Base-by-base conservation (phyloP, 2,888 invertebrate species). In the Drosophila dives region DNA sequence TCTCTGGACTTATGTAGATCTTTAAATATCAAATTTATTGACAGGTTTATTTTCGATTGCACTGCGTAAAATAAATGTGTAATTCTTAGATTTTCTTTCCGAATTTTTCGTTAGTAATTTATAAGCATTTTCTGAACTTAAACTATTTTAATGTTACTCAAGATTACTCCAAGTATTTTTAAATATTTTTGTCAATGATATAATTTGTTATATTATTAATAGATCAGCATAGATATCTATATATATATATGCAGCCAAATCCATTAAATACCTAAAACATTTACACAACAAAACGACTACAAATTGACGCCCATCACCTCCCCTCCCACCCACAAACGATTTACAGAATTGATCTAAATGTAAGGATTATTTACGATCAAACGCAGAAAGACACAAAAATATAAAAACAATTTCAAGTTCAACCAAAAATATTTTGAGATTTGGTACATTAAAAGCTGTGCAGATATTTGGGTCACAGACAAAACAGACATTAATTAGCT, bases 391-490 rank as follows among this genome's bases (percentile, higher is more conserved):
- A 33, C 0, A n/a, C 3, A 33, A 11, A 20, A n/a, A 51, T 20
- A 42, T 6, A 56, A 6, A 17, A 42, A 49, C 12, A 51, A 58
- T 64, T 79, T 78, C 78, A 78, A 78, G 78, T 75, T 78, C 78
- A 78, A n/a, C 59, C 66, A 63, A 53, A 74, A 62, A 7, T 29
- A 17, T 33, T 23, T 15, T 45, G 38, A 55, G 63, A 56, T 56
- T 20, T 29, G 34, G 74, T 50, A 64, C 59, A 75, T 75, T 58
- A 64, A 78, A 77, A 62, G 48, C 55, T 26, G 54, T n/a, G 32
- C 33, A 20, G 33, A 60, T 64, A 69, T 83, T 74, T 81, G 81
- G 81, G 81, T 80, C 81, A 83, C 54, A 77, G 66, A 70, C 68
- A 65, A 65, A 64, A 36, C 32, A 68, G 40, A 65, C 83, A 80